Base-by-base conservation (phyloP, 2,797 vertebrate genomes). In the Lindbergichthys nudifrons region DNA sequence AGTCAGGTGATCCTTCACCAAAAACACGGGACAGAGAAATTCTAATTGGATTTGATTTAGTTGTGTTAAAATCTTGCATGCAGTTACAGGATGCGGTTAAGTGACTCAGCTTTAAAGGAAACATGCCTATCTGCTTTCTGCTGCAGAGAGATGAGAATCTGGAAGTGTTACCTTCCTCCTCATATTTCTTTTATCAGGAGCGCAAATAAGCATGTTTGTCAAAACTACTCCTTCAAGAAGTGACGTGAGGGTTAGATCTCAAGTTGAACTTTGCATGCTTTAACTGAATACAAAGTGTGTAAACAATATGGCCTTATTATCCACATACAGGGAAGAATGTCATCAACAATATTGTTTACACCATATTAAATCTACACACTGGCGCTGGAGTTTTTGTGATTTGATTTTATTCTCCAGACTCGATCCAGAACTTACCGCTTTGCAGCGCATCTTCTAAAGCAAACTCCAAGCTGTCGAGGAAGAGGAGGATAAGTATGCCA, bases 401-500 rank as follows among this genome's bases (percentile, higher is more conserved):
- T 53, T 57, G 3, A 54, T 18, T 19, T 13, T 32, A 9, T 30
- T 54, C 32, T 19, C 4, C 9, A 1, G 3, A 5, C 39, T 1
- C 1, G 13, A 42, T 70, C 63, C 18, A n/a, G 11, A 60, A 90
- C 94, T 95, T 52, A 95, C 94, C 91, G 1, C 63, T 18, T 0
- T 10, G 4, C 62, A 93, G 3, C 1, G 80, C 91, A 1, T 93
- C 90, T 15, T 90, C 82, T 88, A 92, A 80, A 83, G 85, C 79
- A 78, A 93, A 78, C 43, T 84, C 89, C 83, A 58, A 19, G 76
- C 94, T 95, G 91, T 91, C 47, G 18, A 75, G 58, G 75, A 83
- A 92, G 75, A 90, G 86, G 63, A 91, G 77, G 48, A 88, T 42
- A 78, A 66, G 58, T n/a, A 56, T 9, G 56, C 74, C 47, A 65